Percentiles rank a stretch among this genome's conserved stretches.
phyloP scores from a whole-genome alignment of 2,113 vertebrate species.

The Hepsetus odoe region DNA sequence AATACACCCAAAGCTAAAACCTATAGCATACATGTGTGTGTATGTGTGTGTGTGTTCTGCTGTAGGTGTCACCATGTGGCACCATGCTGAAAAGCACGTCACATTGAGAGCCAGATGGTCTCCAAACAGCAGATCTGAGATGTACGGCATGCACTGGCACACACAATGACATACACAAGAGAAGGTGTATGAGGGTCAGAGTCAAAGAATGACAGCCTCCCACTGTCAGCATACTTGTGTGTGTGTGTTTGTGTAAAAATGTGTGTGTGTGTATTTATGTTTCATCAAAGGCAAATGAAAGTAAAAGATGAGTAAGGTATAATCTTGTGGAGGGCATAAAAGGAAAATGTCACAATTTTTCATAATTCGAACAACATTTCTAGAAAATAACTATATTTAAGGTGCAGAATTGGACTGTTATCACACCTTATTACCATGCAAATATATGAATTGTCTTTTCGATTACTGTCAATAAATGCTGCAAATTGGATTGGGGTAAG shows the following conservation, averaged over 20 bases:
- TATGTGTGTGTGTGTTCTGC: neutral
- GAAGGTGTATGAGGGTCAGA: neutral
- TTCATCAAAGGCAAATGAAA: neutral
- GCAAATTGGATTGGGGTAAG: slow-evolving; percentile 12
- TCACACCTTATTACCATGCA: neutral
- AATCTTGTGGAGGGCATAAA: neutral
- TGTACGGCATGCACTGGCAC: neutral
- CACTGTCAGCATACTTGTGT: neutral
- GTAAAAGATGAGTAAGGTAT: neutral
- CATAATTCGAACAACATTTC: slow-evolving; percentile 6
- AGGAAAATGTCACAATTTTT: neutral
- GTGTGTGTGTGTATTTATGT: neutral
- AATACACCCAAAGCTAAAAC: no score
- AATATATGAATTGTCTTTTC: neutral
- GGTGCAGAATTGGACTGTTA: neutral
- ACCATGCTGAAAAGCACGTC: neutral
- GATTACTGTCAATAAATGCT: slow-evolving; percentile 1
- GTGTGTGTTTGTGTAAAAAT: neutral
- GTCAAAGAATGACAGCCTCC: neutral
- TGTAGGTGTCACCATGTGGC: neutral
- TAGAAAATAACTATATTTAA: neutral
- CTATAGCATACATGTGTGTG: neutral
- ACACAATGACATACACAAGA: neutral
- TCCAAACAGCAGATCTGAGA: slow-evolving; percentile 3
- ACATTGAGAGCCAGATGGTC: slow-evolving; percentile 9